Percentiles rank a stretch among this genome's conserved stretches.
Evolutionary conservation across 1,140 invertebrate genomes (phyloP).

Genomic region (Drosophila pectinifera): DNA sequence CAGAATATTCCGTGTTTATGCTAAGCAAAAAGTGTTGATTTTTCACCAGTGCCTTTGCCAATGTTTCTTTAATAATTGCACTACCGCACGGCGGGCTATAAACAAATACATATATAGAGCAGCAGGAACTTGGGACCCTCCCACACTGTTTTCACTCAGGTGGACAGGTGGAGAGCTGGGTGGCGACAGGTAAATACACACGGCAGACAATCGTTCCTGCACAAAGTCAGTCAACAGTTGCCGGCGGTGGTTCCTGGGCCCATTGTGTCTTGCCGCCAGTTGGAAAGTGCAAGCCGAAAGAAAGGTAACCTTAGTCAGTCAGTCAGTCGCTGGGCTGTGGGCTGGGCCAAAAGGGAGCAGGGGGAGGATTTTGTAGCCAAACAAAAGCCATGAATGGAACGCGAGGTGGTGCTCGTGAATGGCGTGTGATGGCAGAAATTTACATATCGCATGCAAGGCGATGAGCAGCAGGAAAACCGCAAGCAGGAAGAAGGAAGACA

Average conservation of each 20-base stretch:
- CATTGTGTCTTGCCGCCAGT: constrained; percentile 48
- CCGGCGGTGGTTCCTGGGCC: constrained; percentile 27
- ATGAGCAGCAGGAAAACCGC: constrained; percentile 65
- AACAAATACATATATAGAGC: constrained; percentile 17
- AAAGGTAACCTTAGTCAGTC: constrained; percentile 63
- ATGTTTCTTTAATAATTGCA: constrained; percentile 16
- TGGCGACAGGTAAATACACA: constrained; percentile 48
- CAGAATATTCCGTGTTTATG: neutral
- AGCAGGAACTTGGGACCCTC: constrained; percentile 21
- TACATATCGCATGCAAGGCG: constrained; percentile 69
- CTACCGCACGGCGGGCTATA: constrained; percentile 10
- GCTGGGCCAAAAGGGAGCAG: neutral
- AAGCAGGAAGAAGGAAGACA: constrained; percentile 73
- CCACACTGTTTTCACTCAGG: constrained; percentile 12
- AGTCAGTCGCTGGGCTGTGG: constrained; percentile 22
- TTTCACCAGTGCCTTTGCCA: constrained; percentile 1
- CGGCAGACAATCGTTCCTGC: constrained; percentile 56
- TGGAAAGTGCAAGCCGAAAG: constrained; percentile 63
- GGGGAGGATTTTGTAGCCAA: constrained; percentile 17
- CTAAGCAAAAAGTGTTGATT: neutral
- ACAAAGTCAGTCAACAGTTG: constrained; percentile 54
- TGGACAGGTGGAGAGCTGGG: neutral
- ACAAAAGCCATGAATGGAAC: constrained; percentile 68
- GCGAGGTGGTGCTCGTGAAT: constrained; percentile 45
- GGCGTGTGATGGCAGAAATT: constrained; percentile 62